These are phyloP conservation scores for Phyllotreta cruciferae DNA, from an alignment of 2,888 invertebrate species.

Conservation along the genomic window DNA sequence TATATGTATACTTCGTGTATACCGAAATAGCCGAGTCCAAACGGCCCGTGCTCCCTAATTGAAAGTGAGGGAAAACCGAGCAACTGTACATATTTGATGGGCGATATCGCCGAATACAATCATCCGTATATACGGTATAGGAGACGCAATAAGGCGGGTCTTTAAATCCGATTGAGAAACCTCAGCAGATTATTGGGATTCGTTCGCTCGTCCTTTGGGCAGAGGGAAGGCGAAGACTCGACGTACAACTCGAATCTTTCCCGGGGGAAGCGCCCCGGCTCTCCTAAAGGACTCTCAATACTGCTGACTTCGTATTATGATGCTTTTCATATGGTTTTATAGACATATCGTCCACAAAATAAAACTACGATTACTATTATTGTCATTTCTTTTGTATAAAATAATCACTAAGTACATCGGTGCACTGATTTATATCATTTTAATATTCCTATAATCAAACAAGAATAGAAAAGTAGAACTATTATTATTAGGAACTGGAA, in stretches of 20 bases:
- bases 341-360: constrained; percentile 24
- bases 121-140: constrained; percentile 44
- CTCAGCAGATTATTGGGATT: constrained; percentile 57
- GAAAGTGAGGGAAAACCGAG: constrained; percentile 31
- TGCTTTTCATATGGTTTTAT: constrained; percentile 38
- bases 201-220: constrained; percentile 50
- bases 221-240: constrained; percentile 45
- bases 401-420: background rate
- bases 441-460: too few species aligned
- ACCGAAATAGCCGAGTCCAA: constrained; percentile 4
- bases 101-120: constrained; percentile 46
- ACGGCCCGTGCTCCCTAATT: constrained; percentile 21
- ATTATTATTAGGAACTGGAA: too few species aligned
- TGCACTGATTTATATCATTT: too few species aligned
- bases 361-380: constrained; percentile 3
- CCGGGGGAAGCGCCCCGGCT: constrained; percentile 45
- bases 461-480: too few species aligned
- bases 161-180: constrained; percentile 55
- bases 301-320: constrained; percentile 43
- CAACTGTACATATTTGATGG: constrained; percentile 41
- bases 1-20: background rate
- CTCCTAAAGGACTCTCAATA: constrained; percentile 37
- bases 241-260: constrained; percentile 49
- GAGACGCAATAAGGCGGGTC: constrained; percentile 54
- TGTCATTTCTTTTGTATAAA: constrained; percentile 8